Conservation (phyloP, 2,113 vertebrate genomes). For the Bubo blakistoni region DNA sequence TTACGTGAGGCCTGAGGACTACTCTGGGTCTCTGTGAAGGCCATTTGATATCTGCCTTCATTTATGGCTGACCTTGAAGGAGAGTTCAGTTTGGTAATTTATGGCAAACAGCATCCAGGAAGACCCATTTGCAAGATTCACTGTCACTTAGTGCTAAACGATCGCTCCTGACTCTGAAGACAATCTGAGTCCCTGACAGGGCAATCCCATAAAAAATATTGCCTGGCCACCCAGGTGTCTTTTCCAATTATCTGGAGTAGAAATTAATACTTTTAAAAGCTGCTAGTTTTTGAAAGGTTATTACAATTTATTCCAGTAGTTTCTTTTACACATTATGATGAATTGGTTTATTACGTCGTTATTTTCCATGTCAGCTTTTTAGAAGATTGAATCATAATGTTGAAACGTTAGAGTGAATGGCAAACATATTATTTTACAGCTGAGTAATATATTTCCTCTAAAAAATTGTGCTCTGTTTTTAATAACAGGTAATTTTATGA, state of each 20-base stretch:
- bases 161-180: constrained; percentile 83
- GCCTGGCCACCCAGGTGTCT: constrained; percentile 81
- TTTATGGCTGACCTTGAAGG: constrained; percentile 83
- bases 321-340: constrained; percentile 81
- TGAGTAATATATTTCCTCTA: constrained; percentile 69
- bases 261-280: constrained; percentile 93
- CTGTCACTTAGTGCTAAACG: constrained; percentile 84
- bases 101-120: constrained; percentile 82
- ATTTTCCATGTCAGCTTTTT: constrained; percentile 82
- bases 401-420: constrained; percentile 74
- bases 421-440: constrained; percentile 75
- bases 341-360: constrained; percentile 79
- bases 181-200: constrained; percentile 85
- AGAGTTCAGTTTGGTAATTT: constrained; percentile 82
- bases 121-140: constrained; percentile 89
- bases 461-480: constrained; percentile 70
- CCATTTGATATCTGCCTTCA: constrained; percentile 74
- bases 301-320: constrained; percentile 81
- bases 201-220: constrained; percentile 87
- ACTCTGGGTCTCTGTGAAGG: constrained; percentile 46
- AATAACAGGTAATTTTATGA: constrained; percentile 78
- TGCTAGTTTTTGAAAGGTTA: constrained; percentile 88
- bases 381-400: constrained; percentile 76
- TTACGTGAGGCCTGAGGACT: constrained; percentile 45
- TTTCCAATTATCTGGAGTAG: constrained; percentile 90